Conservation (phyloP, 2,797 vertebrate species). For the Melopsittacus undulatus region DNA sequence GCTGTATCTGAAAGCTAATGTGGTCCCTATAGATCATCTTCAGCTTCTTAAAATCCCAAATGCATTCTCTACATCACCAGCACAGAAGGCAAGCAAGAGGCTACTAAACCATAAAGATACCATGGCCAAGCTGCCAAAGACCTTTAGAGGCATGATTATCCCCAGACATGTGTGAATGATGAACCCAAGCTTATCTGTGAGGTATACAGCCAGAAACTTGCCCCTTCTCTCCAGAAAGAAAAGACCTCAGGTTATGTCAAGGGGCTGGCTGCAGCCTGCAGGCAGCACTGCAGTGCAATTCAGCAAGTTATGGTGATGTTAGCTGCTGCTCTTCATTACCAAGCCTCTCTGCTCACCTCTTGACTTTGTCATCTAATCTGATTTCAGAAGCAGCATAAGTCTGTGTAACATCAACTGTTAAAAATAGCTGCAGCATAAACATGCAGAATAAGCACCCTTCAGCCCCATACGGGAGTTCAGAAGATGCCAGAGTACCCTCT, state of each 20-base stretch:
- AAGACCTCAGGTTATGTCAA: neutral
- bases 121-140: neutral
- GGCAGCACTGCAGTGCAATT: neutral
- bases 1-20: neutral
- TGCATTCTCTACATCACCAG: neutral
- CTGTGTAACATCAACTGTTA: neutral
- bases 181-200: neutral
- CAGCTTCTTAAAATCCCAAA: neutral
- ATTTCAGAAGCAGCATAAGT: neutral
- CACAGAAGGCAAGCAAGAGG: neutral
- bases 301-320: neutral
- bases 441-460: neutral
- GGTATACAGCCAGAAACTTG: neutral
- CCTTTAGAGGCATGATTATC: neutral
- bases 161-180: fast-evolving
- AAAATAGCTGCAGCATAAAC: neutral
- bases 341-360: neutral
- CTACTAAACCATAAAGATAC: neutral
- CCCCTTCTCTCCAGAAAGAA: neutral
- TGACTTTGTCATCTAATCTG: neutral
- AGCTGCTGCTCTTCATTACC: neutral
- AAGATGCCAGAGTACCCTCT: neutral
- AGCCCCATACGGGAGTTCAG: neutral
- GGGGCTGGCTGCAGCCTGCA: neutral
- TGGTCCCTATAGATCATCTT: neutral